These are phyloP conservation scores for Encarsia formosa DNA, from an alignment of 2,888 invertebrate species.

Conservation along the genomic window DNA sequence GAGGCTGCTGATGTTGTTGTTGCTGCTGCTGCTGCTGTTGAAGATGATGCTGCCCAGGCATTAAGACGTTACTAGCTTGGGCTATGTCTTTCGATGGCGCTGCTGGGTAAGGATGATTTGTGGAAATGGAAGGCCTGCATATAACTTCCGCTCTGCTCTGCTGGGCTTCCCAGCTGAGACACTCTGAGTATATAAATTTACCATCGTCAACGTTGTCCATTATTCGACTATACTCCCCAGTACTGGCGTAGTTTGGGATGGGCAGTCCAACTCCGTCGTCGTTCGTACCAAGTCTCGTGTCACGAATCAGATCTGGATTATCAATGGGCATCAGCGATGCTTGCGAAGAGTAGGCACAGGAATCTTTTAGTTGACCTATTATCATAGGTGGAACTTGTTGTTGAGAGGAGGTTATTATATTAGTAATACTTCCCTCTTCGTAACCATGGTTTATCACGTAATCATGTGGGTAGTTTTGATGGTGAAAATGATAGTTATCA, in stretches of 20 bases:
- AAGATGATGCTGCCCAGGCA: constrained; percentile 53
- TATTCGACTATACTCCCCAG: constrained; percentile 21
- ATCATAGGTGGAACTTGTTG: constrained; percentile 23
- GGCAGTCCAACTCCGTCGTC: constrained; percentile 31
- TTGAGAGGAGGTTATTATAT: no score
- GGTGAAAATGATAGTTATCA: constrained; percentile 64
- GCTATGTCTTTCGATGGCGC: constrained; percentile 1
- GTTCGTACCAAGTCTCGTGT: constrained; percentile 56
- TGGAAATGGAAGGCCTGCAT: constrained; percentile 34
- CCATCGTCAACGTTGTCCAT: constrained; percentile 29
- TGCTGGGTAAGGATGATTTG: constrained; percentile 55
- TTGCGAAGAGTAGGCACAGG: constrained; percentile 66
- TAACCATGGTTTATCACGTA: background rate
- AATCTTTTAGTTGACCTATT: constrained; percentile 60
- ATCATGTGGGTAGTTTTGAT: constrained; percentile 58
- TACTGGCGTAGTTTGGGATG: constrained; percentile 36
- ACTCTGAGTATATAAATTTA: constrained; percentile 14
- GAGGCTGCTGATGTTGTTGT: background rate
- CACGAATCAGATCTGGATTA: constrained; percentile 82
- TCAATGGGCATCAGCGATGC: constrained; percentile 68
- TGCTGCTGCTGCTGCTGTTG: background rate
- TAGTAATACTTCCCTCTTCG: no score
- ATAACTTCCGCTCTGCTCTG: background rate
- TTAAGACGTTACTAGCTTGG: constrained; percentile 62
- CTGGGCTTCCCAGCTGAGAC: constrained; percentile 14